Percentiles rank a stretch among this genome's conserved stretches.
phyloP scores from a whole-genome alignment of 1,140 invertebrate species.

The Radopholus similis region DNA sequence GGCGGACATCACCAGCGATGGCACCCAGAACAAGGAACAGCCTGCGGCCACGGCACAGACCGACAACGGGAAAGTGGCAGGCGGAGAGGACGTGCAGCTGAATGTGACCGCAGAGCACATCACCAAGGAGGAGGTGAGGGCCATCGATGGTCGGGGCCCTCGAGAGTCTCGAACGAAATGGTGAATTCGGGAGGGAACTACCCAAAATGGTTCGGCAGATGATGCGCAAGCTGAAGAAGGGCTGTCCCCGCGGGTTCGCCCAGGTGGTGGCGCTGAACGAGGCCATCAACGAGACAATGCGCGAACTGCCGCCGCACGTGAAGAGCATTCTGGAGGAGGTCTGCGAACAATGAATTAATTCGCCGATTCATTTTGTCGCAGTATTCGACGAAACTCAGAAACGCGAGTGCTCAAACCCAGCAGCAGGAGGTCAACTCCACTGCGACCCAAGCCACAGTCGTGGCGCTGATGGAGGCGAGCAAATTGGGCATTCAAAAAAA shows the following conservation, averaged over 20 bases:
- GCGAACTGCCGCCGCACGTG: slow-evolving; percentile 11
- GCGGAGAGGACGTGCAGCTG: no score
- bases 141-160: neutral
- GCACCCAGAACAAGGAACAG: neutral
- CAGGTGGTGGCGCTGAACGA: neutral
- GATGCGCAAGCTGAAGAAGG: neutral
- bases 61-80: no score
- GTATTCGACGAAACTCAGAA: neutral
- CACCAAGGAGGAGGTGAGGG: neutral
- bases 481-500: no score
- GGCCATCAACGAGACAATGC: slow-evolving; percentile 10
- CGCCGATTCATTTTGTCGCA: neutral
- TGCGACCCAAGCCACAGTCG: neutral
- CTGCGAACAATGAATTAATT: neutral
- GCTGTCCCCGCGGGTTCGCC: neutral
- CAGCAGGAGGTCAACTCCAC: no score
- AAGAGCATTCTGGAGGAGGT: slow-evolving; percentile 1
- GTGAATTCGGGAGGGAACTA: no score
- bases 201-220: neutral
- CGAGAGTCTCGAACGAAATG: neutral
- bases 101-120: neutral
- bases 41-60: neutral
- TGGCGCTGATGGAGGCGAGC: neutral
- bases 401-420: no score
- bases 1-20: neutral